These are phyloP conservation scores for Lagria hirta DNA, from an alignment of 2,888 invertebrate genomes.

Conservation along the genomic window DNA sequence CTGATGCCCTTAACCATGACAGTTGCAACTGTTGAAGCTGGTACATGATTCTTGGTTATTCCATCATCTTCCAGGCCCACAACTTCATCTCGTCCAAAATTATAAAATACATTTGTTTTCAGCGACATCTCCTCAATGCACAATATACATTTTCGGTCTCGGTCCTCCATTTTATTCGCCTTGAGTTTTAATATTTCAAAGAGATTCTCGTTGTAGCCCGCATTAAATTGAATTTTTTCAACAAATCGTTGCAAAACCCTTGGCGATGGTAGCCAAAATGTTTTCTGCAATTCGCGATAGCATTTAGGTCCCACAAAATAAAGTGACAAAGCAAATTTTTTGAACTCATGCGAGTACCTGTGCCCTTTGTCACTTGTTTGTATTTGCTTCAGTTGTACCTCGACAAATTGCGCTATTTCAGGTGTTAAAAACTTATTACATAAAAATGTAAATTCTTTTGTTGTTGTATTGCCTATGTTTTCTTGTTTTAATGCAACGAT, in stretches of 20 bases:
- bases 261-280: conserved; percentile 11
- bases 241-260: conserved; percentile 9
- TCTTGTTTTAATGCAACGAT: too few relatives aligned
- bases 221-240: conserved; percentile 3
- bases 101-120: conserved; percentile 24
- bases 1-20: conserved; percentile 21
- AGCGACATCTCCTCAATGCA: conserved; percentile 24
- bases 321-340: conserved; percentile 9
- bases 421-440: conserved; percentile 2
- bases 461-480: too few relatives aligned
- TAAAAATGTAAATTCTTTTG: too few relatives aligned
- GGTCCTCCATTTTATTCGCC: conserved; percentile 7
- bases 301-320: conserved; percentile 12
- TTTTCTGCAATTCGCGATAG: conserved; percentile 5
- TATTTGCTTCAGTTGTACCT: conserved; percentile 8
- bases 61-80: conserved; percentile 22
- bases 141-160: conserved; percentile 8
- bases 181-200: conserved; percentile 13
- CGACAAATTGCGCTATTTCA: conserved; percentile 7
- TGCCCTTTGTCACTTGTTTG: too few relatives aligned
- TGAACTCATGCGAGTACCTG: conserved; percentile 18
- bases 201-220: conserved; percentile 11
- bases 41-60: conserved; percentile 5
- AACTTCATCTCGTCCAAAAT: conserved; percentile 21
- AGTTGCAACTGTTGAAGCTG: conserved; percentile 9